Conservation (phyloP, 2,113 vertebrate genomes). For the Pomatorhinus ruficollis region DNA sequence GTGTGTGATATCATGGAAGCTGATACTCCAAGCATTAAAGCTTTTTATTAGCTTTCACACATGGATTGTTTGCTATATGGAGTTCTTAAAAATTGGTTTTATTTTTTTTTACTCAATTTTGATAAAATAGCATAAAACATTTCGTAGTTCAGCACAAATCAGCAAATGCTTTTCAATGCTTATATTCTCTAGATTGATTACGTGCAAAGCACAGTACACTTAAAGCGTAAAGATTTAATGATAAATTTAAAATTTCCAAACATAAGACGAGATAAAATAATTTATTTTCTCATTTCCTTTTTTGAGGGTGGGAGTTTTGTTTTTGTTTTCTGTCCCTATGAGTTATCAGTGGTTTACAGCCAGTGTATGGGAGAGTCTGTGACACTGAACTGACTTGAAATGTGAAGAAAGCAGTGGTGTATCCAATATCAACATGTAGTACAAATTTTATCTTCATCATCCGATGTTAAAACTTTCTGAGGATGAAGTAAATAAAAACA, state of each 20-base stretch:
- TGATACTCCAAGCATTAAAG: background rate
- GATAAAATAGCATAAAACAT: background rate
- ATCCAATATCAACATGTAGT: background rate
- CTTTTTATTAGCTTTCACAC: slow-evolving; percentile 15
- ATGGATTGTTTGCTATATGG: background rate
- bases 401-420: background rate
- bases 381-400: background rate
- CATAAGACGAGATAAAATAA: background rate
- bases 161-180: background rate
- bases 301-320: background rate
- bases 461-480: background rate
- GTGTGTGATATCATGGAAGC: background rate
- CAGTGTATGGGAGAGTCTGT: background rate
- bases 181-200: background rate
- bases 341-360: background rate
- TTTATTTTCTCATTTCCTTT: background rate
- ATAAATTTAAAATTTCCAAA: background rate
- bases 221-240: background rate
- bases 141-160: background rate
- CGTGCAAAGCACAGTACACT: background rate
- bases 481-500: background rate
- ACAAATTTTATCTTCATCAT: background rate
- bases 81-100: background rate
- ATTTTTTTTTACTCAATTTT: background rate
- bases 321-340: background rate